These are phyloP conservation scores for Brachypteracias leptosomus DNA, from an alignment of 2,113 vertebrate species.

Conservation along the genomic window DNA sequence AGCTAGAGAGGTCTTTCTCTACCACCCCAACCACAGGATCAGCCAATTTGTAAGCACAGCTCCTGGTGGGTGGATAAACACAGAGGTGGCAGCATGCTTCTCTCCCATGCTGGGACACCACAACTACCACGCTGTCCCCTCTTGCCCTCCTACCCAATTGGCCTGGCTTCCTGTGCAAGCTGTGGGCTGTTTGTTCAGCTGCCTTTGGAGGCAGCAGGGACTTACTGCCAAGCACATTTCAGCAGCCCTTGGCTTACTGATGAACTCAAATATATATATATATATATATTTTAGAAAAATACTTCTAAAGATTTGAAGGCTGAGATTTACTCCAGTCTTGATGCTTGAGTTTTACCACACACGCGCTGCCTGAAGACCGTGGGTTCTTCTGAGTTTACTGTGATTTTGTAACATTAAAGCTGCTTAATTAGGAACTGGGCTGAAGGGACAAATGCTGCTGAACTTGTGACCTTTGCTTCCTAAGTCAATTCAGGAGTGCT, in stretches of 20 bases:
- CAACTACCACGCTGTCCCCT: background rate
- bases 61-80: background rate
- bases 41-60: background rate
- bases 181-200: slow-evolving; percentile 41
- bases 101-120: background rate
- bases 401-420: background rate
- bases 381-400: background rate
- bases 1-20: background rate
- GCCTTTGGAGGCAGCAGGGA: background rate
- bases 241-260: slow-evolving; percentile 4
- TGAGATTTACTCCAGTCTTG: background rate
- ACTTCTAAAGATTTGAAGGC: background rate
- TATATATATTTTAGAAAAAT: background rate
- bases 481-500: background rate
- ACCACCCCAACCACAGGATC: background rate
- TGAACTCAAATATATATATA: background rate
- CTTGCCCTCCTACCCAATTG: background rate
- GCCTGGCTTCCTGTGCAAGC: background rate
- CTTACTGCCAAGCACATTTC: slow-evolving; percentile 17
- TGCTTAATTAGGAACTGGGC: background rate
- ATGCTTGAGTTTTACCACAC: background rate
- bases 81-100: background rate
- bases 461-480: background rate
- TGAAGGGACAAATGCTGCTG: background rate
- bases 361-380: background rate